These are phyloP conservation scores for Drosophila heteroneura DNA, from an alignment of 2,888 invertebrate species.

Conservation along the genomic window DNA sequence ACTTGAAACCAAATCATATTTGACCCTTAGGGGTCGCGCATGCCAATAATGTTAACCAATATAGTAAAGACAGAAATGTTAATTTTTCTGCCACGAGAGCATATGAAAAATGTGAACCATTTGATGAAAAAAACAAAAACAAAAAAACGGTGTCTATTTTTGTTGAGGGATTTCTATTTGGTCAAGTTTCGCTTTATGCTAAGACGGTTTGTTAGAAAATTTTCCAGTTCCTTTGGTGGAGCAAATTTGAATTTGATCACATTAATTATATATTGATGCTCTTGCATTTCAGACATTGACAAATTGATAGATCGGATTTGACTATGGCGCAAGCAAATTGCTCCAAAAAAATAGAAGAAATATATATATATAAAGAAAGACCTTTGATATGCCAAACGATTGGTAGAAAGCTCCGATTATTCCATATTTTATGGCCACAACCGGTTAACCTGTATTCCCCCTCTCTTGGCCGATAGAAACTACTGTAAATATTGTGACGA, in stretches of 20 bases:
- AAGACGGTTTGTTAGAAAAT: conserved; percentile 45
- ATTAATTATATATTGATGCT: conserved; percentile 71
- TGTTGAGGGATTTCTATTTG: conserved; percentile 32
- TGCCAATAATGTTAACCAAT: conserved; percentile 60
- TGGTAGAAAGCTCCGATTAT: conserved; percentile 57
- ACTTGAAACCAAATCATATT: conserved; percentile 75
- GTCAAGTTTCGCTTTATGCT: conserved; percentile 38
- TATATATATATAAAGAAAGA: conserved; percentile 15
- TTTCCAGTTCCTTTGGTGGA: conserved; percentile 41
- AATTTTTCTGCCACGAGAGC: conserved; percentile 51
- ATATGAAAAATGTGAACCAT: conserved; percentile 56
- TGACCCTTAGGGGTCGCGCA: conserved; percentile 79
- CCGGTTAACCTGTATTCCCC: conserved; percentile 28
- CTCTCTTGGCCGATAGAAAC: not conserved
- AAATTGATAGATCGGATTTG: conserved; percentile 69
- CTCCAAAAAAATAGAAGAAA: conserved; percentile 50
- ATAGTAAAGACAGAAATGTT: conserved; percentile 65
- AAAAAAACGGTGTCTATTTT: conserved; percentile 5
- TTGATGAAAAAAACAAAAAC: conserved; percentile 14
- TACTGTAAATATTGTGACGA: conserved; percentile 48
- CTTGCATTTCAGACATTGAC: conserved; percentile 66
- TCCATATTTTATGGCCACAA: conserved; percentile 66
- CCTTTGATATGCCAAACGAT: conserved; percentile 20
- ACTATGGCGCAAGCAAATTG: conserved; percentile 57
- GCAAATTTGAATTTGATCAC: conserved; percentile 79